These are phyloP conservation scores for Unio pictorum DNA, from an alignment of 2,888 invertebrate species.

Conservation along the genomic window DNA sequence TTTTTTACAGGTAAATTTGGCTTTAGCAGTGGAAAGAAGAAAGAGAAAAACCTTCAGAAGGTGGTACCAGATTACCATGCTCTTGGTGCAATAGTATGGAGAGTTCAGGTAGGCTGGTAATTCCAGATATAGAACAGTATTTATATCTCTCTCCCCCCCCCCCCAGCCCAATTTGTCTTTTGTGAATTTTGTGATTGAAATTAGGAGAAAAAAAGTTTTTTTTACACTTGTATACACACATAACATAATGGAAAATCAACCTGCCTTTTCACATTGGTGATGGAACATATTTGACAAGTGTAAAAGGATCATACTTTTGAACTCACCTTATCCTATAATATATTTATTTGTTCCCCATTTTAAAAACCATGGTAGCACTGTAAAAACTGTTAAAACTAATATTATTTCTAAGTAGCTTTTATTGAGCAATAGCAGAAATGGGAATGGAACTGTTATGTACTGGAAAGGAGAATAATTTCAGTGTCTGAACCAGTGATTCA, in stretches of 20 bases:
- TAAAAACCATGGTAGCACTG: too few species aligned
- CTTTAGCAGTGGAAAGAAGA: conserved; percentile 81
- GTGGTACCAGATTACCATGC: conserved; percentile 81
- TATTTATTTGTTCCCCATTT: too few species aligned
- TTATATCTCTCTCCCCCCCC: not conserved
- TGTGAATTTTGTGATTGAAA: not conserved
- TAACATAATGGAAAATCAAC: not conserved
- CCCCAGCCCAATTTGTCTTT: not conserved
- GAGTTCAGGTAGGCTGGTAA: conserved; percentile 69
- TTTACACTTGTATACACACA: not conserved
- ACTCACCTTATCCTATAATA: too few species aligned
- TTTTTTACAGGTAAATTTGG: conserved; percentile 79
- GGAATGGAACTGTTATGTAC: too few species aligned
- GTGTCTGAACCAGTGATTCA: too few species aligned
- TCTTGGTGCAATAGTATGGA: conserved; percentile 72
- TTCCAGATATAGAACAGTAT: not conserved
- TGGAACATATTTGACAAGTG: too few species aligned
- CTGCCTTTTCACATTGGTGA: too few species aligned
- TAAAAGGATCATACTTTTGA: too few species aligned
- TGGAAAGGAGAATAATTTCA: too few species aligned
- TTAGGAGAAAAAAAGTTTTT: not conserved
- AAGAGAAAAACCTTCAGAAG: conserved; percentile 82
- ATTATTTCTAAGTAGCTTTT: too few species aligned
- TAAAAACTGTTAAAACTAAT: too few species aligned
- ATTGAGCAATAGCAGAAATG: too few species aligned